Conservation (phyloP, 1,140 invertebrate genomes). For the Calephelis nemesis region DNA sequence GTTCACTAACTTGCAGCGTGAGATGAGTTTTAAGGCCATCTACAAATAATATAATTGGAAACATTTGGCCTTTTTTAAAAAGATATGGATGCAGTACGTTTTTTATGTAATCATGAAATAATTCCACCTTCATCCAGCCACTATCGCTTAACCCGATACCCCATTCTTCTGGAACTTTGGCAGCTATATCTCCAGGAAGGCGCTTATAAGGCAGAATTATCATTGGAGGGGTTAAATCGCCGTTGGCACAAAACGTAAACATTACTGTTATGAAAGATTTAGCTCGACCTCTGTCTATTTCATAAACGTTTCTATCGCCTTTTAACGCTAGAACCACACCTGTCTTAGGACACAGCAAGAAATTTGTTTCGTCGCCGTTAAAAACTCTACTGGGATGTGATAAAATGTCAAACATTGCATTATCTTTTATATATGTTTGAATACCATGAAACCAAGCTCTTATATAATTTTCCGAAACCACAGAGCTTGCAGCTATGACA, state of each 20-base stretch:
- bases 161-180: conserved; percentile 43
- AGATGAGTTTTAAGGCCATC: no score
- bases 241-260: no score
- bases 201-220: conserved; percentile 36
- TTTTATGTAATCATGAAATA: no score
- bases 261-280: no score
- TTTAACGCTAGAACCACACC: no score
- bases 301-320: no score
- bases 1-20: no score
- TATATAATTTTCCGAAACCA: conserved; percentile 44
- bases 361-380: conserved; percentile 60
- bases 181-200: conserved; percentile 32
- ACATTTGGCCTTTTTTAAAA: no score
- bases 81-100: no score
- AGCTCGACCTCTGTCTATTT: no score
- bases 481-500: conserved; percentile 27
- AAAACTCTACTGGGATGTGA: conserved; percentile 36
- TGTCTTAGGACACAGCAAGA: conserved; percentile 37
- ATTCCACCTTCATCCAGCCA: conserved; percentile 28
- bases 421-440: conserved; percentile 38
- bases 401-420: conserved; percentile 23
- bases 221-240: no score
- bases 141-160: conserved; percentile 28
- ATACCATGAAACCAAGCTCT: conserved; percentile 53
- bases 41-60: no score